phyloP scores from a whole-genome alignment of 2,888 invertebrate species.

The Apomyelois bistriatella region DNA sequence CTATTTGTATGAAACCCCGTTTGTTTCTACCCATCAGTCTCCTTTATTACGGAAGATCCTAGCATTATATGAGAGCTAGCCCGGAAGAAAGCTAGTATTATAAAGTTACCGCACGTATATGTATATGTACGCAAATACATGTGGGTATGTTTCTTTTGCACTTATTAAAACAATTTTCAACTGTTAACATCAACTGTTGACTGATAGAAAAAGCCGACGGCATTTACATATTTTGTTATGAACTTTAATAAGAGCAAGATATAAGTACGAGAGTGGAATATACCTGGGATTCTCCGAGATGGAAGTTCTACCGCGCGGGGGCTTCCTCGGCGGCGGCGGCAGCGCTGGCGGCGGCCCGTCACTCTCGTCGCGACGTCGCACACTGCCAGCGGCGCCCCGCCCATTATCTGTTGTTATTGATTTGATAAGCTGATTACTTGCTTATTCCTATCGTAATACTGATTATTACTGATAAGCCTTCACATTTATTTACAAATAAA shows the following conservation, averaged over 20 bases:
- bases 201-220: no score
- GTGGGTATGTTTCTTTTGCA: no score
- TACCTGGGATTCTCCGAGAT: constrained; percentile 55
- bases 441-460: neutral
- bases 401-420: constrained; percentile 55
- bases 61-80: no score
- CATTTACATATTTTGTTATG: no score
- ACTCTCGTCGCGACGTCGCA: constrained; percentile 55
- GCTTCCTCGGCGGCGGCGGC: constrained; percentile 68
- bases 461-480: constrained; percentile 5
- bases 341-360: constrained; percentile 67
- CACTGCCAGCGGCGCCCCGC: constrained; percentile 51
- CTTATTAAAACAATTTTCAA: no score
- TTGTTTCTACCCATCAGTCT: no score
- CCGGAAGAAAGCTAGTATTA: no score
- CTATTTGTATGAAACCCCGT: no score
- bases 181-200: no score
- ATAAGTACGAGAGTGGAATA: neutral
- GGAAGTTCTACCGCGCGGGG: constrained; percentile 49
- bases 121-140: no score
- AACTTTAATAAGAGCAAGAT: neutral
- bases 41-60: no score
- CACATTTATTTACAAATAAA: constrained; percentile 13
- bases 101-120: no score
- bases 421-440: constrained; percentile 21